Percentiles rank a stretch among this genome's conserved stretches.
Evolutionary conservation across 2,888 invertebrate genomes (phyloP).

Genomic region (Aporophyla nigra): DNA sequence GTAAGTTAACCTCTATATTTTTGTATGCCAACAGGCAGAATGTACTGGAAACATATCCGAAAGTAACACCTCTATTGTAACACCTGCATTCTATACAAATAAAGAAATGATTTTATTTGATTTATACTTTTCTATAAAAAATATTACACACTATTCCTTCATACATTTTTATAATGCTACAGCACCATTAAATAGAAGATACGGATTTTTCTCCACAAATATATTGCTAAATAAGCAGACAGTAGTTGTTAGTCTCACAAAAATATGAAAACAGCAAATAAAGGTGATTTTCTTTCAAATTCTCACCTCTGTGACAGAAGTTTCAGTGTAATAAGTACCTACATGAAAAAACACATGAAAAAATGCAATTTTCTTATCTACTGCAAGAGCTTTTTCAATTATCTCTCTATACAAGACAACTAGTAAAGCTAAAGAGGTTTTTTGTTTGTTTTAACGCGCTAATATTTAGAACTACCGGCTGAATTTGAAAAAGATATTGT

Average conservation of each 20-base stretch:
- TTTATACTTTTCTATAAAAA: background rate
- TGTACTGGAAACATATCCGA: no score
- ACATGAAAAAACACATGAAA: no score
- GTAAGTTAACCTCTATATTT: no score
- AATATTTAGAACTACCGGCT: no score
- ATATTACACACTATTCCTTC: background rate
- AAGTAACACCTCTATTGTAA: no score
- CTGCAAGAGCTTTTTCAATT: background rate
- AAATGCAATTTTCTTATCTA: background rate
- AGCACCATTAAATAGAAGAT: background rate
- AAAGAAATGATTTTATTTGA: no score
- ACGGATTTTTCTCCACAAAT: background rate
- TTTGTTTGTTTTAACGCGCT: no score
- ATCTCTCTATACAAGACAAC: no score
- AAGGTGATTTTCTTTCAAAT: constrained; percentile 6
- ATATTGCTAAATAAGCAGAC: background rate
- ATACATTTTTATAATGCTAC: background rate
- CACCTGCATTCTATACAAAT: no score
- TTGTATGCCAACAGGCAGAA: no score
- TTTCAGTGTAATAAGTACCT: background rate
- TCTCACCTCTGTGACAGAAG: background rate
- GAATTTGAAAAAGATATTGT: no score
- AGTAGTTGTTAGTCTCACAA: background rate
- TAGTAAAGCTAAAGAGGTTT: no score
- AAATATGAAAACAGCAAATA: background rate